A percentile compares a stretch with the other conserved stretches of the same genome.
These are phyloP conservation scores for Drosophila mayaguana DNA, from an alignment of 2,888 invertebrate species.

Conservation along the genomic window DNA sequence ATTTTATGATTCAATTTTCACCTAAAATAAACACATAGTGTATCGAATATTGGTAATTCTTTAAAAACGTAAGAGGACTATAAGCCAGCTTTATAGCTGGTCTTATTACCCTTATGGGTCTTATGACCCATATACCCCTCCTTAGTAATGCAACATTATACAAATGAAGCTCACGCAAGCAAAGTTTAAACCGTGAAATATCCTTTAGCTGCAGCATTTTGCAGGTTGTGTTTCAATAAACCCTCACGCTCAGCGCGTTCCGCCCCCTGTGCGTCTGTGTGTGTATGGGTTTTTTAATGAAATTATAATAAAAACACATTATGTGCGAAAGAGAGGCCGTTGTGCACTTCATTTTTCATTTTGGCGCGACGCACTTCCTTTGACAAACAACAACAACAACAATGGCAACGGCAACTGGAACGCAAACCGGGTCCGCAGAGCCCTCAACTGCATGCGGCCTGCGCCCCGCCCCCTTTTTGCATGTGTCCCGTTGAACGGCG, in stretches of 20 bases:
- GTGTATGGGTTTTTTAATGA: slow-evolving; percentile 50
- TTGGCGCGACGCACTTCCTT: slow-evolving; percentile 75
- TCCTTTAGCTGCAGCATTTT: not conserved
- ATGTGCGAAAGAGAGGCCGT: slow-evolving; percentile 46
- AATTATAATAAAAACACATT: slow-evolving; percentile 72
- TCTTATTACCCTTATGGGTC: too few relatives aligned
- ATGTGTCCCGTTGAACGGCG: slow-evolving; percentile 15
- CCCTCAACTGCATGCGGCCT: slow-evolving; percentile 15
- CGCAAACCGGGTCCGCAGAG: slow-evolving; percentile 35
- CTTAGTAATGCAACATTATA: not conserved
- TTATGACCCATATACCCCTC: not conserved
- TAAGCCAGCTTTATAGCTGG: too few relatives aligned
- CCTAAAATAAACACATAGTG: too few relatives aligned
- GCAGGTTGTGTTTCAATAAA: slow-evolving; percentile 10
- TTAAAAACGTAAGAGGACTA: not conserved
- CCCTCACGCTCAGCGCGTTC: slow-evolving; percentile 2
- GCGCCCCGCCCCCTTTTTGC: slow-evolving; percentile 13
- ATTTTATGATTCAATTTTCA: too few relatives aligned
- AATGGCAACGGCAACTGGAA: not conserved
- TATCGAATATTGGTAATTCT: not conserved
- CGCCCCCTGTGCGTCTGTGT: slow-evolving; percentile 11
- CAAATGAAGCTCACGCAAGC: slow-evolving; percentile 4
- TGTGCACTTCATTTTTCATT: slow-evolving; percentile 81
- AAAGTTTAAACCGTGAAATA: slow-evolving; percentile 1
- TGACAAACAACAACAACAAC: slow-evolving; percentile 47